Evolutionary conservation across 2,113 vertebrate genomes (phyloP).

Genomic region (Labrus mixtus): DNA sequence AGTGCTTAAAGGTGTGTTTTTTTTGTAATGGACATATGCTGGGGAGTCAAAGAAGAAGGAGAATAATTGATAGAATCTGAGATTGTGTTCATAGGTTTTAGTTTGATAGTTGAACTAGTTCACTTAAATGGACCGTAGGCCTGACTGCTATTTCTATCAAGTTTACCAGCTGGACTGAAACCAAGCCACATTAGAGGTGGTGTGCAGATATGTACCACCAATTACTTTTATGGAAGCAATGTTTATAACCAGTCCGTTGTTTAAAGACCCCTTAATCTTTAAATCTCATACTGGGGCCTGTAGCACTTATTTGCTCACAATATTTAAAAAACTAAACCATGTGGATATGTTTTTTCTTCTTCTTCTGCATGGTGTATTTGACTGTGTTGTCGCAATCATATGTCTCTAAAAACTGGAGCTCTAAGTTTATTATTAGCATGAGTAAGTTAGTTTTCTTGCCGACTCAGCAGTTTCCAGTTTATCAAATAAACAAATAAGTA

Average conservation of each 20-base stretch:
- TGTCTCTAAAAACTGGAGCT: too few relatives aligned
- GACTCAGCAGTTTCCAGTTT: too few relatives aligned
- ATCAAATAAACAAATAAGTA: too few relatives aligned
- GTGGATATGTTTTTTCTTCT: too few relatives aligned
- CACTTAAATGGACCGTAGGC: conserved; percentile 44
- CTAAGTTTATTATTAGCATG: too few relatives aligned
- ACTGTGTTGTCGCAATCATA: too few relatives aligned
- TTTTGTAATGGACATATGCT: conserved; percentile 43
- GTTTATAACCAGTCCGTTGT: conserved; percentile 3
- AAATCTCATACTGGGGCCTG: not conserved
- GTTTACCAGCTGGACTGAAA: conserved; percentile 10
- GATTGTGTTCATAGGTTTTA: conserved; percentile 31
- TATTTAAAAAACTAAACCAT: too few relatives aligned
- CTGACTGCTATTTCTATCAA: conserved; percentile 19
- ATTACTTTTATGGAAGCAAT: not conserved
- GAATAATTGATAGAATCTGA: conserved; percentile 51
- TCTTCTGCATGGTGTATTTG: too few relatives aligned
- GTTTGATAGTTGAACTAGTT: conserved; percentile 45
- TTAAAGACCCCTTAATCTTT: not conserved
- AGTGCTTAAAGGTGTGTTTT: conserved; percentile 58
- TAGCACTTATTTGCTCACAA: not conserved
- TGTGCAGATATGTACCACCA: conserved; percentile 11
- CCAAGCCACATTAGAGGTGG: conserved; percentile 12
- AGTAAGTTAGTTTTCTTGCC: too few relatives aligned
- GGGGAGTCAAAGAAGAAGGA: conserved; percentile 46